Evolutionary conservation across 2,888 invertebrate species (phyloP), one percentile per base, ranked within the genome.

Genomic region (Clivina fossor): DNA sequence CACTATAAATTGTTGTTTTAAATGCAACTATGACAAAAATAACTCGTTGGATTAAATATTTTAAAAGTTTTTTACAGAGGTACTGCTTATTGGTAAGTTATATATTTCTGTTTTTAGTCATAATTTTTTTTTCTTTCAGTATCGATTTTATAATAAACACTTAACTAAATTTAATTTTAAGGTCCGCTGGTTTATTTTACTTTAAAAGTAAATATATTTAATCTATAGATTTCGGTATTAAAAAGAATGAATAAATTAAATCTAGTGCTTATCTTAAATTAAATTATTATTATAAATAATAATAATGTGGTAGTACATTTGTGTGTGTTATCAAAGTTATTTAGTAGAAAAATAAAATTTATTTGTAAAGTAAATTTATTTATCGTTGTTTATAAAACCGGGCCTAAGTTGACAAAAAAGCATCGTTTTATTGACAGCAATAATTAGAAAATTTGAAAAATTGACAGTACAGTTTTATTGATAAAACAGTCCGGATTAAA

Each of bases 271-370:
- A 37, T 15, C 15, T 37, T 13, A 2, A 8, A 37, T 16, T 37
- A 1, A 18, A 1, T 37, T 37, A 16, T 37, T 1, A 16, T 13
- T 35, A 3, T 2, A 16, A 37, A 11, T n/a, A 37, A 15, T 16
- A 30, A 4, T 11, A 2, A 9, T 30, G 30, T 13, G 30, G 30
- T 30, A 13, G 11, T 30, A 30, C 4, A 9, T 11, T 30, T n/a
- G n/a, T n/a, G n/a, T n/a, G n/a, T n/a, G n/a, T n/a, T n/a, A 33
- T 15, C 33, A 33, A 33, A 33, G 33, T 15, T 15, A 33, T 33
- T 30, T 30, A n/a, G 30, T 11, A 11, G 3, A 15, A 4, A 32
- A 7, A 2, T 32, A 32, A 15, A 32, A 32, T 13, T 11, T 32
- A 15, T 32, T 32, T 32, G n/a, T 32, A 15, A 11, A 15, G 32